phyloP scores from a whole-genome alignment of 2,113 vertebrate species.

The Scomber scombrus region DNA sequence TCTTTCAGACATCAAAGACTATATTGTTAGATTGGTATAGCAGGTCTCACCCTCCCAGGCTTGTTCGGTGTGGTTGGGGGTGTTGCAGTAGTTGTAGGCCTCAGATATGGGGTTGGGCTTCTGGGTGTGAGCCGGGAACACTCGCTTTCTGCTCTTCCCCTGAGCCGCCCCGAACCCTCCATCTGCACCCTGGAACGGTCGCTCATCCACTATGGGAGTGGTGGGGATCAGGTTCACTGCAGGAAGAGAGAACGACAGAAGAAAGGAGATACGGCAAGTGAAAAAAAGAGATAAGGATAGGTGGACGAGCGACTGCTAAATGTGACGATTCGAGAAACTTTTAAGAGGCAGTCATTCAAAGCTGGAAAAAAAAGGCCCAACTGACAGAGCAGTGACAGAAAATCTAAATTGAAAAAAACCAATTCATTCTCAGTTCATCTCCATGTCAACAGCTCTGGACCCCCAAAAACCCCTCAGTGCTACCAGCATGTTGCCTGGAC shows the following conservation, averaged over 20 bases:
- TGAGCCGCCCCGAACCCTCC: constrained; percentile 27
- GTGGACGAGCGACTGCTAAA: background rate
- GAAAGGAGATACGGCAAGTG: background rate
- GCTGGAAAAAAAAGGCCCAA: background rate
- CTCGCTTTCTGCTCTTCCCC: constrained; percentile 92
- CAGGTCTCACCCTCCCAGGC: constrained; percentile 92
- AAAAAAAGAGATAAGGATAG: background rate
- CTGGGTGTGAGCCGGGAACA: constrained; percentile 89
- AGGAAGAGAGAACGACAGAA: constrained; percentile 11
- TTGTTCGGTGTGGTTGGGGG: constrained; percentile 89
- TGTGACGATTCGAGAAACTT: background rate
- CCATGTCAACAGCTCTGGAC: constrained; percentile 67
- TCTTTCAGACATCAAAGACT: background rate
- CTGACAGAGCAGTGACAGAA: background rate
- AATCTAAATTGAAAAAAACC: background rate
- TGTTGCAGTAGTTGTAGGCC: constrained; percentile 93
- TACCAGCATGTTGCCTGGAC: constrained; percentile 60
- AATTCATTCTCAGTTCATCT: constrained; percentile 48
- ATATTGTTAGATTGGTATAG: background rate
- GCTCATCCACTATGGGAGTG: constrained; percentile 84
- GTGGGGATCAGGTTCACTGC: constrained; percentile 92
- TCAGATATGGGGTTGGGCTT: constrained; percentile 89
- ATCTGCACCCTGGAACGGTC: constrained; percentile 46
- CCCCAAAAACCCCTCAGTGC: constrained; percentile 32
- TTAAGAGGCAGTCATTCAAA: background rate